Evolutionary conservation across 30 jellyfish, hydroid and myxozoan genomes (phyloP), one percentile per base, ranked within the genome.

Genomic region (Morbakka virulenta): DNA sequence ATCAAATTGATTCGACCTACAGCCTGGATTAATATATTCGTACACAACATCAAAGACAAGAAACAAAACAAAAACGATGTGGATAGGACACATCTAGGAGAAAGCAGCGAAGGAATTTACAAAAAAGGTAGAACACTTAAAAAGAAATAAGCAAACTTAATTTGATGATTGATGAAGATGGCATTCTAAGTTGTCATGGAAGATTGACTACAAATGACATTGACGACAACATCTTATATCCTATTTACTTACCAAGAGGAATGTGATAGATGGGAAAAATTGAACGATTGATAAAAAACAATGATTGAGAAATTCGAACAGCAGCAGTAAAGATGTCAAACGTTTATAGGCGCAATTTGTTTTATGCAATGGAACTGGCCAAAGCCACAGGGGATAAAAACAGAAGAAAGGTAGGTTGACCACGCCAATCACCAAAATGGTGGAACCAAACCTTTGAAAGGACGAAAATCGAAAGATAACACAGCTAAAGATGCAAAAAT

Each of bases 131-230:
- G 65, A 33, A 21, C 80, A 68, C 32, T 13, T 3, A 68, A 31
- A n/a, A 23, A 3, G 31, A 30, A 4, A 33, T 12, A 1, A 22
- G 36, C 28, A 65, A 1, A 34, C 74, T 68, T 35, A 35, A 35
- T 36, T 36, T 36, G 14, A 30, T 23, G 22, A 50, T 30, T 20
- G 80, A 74, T 20, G 51, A 33, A n/a, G 76, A 50, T 52, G 85
- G 85, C 69, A 49, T 74, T 13, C 13, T 74, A 14, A 31, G 62
- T 50, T 74, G 85, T 33, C 26, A 51, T 17, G 77, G 85, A 21
- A 50, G 85, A 51, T 52, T 12, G 13, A 50, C 4, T 31, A 48
- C 51, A 22, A 63, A 74, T 4, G 61, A 27, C 11, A 28, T 74
- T n/a, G 62, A 74, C 2, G 25, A 22, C 25, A 76, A 74, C 29